Percentiles rank a stretch among this genome's conserved stretches.
These are phyloP conservation scores for Cossypha niveicapilla DNA, from an alignment of 2,797 vertebrate genomes.

Conservation along the genomic window DNA sequence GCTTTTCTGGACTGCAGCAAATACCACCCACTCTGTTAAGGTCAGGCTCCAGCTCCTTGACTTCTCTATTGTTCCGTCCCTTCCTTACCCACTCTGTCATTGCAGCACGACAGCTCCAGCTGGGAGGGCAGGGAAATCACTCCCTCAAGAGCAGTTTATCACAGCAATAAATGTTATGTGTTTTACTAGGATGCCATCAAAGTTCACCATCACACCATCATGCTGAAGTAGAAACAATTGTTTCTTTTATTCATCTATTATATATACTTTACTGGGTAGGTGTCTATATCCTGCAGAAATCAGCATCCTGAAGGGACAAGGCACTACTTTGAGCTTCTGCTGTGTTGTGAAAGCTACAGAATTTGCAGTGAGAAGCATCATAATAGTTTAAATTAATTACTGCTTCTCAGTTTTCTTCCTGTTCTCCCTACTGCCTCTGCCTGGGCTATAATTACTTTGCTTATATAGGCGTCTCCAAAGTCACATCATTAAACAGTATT, in stretches of 20 bases:
- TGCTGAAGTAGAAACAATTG: constrained; percentile 62
- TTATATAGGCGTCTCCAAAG: constrained; percentile 1
- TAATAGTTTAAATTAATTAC: not conserved
- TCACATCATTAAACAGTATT: not conserved
- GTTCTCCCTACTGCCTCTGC: not conserved
- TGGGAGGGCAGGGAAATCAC: constrained; percentile 70
- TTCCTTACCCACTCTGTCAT: constrained; percentile 67
- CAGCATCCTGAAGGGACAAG: not conserved
- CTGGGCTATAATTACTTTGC: constrained; percentile 38
- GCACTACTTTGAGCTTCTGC: not conserved
- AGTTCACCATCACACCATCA: constrained; percentile 72
- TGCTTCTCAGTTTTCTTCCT: constrained; percentile 14
- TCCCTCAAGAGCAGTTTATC: constrained; percentile 75
- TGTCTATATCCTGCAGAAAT: not conserved
- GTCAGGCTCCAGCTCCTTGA: constrained; percentile 59
- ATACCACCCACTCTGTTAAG: constrained; percentile 74
- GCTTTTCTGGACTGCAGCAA: constrained; percentile 53
- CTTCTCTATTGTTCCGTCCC: constrained; percentile 71
- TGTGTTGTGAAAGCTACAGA: not conserved
- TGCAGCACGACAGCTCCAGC: constrained; percentile 62
- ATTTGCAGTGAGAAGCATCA: not conserved
- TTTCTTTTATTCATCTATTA: constrained; percentile 58
- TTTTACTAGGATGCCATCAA: constrained; percentile 77
- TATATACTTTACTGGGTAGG: not conserved
- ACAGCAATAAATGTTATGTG: constrained; percentile 73